Evolutionary conservation across 2,797 vertebrate genomes (phyloP).

Genomic region (Diglossa cyanea): DNA sequence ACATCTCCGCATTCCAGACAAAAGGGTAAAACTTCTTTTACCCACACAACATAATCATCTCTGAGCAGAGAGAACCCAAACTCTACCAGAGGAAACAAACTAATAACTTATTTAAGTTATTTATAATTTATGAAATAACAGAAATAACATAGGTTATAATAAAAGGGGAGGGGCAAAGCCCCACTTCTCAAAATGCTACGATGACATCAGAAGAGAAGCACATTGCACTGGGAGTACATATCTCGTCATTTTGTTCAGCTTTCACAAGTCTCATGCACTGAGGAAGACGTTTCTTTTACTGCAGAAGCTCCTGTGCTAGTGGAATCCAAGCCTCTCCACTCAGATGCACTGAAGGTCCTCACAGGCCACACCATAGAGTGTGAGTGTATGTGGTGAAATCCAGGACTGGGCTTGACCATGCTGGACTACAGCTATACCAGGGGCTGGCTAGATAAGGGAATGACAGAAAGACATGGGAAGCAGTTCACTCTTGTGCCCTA

Average conservation of each 20-base stretch:
- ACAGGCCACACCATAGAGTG: fast-evolving
- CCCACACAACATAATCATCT: background rate
- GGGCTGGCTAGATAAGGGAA: background rate
- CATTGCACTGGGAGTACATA: no score
- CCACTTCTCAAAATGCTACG: background rate
- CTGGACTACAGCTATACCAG: background rate
- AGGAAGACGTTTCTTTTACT: background rate
- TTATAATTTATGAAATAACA: background rate
- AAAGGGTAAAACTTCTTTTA: background rate
- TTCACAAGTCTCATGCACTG: background rate
- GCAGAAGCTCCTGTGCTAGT: background rate
- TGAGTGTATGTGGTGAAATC: background rate
- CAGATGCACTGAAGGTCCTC: background rate
- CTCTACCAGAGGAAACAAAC: background rate
- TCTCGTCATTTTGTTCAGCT: background rate
- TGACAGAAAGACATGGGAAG: no score
- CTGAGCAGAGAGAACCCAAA: background rate
- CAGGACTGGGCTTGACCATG: background rate
- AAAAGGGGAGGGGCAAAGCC: background rate
- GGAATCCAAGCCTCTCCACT: background rate
- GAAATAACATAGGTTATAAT: background rate
- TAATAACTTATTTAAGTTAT: background rate
- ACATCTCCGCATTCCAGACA: background rate
- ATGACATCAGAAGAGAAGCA: background rate
- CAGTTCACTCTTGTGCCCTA: background rate